These are phyloP conservation scores for Arrhamphus sclerolepis DNA, from an alignment of 2,797 vertebrate species.

Conservation along the genomic window DNA sequence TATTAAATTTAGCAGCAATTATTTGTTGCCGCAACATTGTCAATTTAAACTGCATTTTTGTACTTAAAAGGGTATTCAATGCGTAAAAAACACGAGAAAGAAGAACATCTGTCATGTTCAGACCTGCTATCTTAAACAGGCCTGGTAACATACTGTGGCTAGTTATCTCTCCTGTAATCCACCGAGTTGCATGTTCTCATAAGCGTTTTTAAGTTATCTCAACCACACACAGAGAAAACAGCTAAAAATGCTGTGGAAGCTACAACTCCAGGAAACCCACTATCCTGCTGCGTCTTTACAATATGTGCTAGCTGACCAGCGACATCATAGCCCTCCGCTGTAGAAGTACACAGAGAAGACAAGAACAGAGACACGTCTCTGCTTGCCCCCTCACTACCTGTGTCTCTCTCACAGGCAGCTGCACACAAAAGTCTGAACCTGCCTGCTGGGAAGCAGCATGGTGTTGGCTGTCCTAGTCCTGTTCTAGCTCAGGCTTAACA, in stretches of 20 bases:
- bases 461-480: slow-evolving; percentile 31
- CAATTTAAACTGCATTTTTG: neutral
- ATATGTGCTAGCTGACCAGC: slow-evolving; percentile 36
- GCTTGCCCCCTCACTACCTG: slow-evolving; percentile 70
- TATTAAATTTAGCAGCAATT: too few species aligned
- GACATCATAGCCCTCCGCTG: slow-evolving; percentile 53
- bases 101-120: slow-evolving; percentile 18
- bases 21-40: neutral
- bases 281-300: slow-evolving; percentile 16
- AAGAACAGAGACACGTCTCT: slow-evolving; percentile 74
- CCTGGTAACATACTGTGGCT: slow-evolving; percentile 12
- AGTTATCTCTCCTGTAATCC: slow-evolving; percentile 7
- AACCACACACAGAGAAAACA: neutral
- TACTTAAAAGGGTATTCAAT: too few species aligned
- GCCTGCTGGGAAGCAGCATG: slow-evolving; percentile 65
- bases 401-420: slow-evolving; percentile 59
- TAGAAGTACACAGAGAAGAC: slow-evolving; percentile 50
- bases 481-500: slow-evolving; percentile 43
- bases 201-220: neutral
- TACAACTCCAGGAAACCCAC: slow-evolving; percentile 23
- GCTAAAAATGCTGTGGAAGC: slow-evolving; percentile 20
- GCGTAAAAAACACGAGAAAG: neutral
- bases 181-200: neutral
- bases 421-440: slow-evolving; percentile 69
- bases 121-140: slow-evolving; percentile 33